Base-by-base conservation (phyloP, 2,113 vertebrate genomes). In the Eleginops maclovinus region DNA sequence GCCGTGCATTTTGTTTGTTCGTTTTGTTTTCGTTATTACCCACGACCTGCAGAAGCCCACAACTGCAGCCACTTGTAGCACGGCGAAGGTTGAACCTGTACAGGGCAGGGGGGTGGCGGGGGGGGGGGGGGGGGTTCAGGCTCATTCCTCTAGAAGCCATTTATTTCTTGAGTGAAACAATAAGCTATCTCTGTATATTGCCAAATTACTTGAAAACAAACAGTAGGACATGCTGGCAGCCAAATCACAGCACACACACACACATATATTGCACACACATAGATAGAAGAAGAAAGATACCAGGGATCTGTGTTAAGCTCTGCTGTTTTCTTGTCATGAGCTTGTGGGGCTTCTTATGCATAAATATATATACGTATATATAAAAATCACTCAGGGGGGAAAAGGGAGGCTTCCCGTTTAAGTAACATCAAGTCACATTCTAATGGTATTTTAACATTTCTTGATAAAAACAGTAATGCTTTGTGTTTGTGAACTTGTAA, bases 161-260 rank as follows among this genome's bases (percentile, higher is more conserved):
- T 91, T 87, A 67, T 93, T 94, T 93, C 91, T 93, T 84, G 87
- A 93, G 90, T 87, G 83, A 91, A 93, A 93, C 84, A 91, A 95
- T 95, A 95, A 95, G 95, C 95, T 95, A 94, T 93, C 90, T 94
- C 87, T 95, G 94, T 95, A 94, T 93, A 94, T 94, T 95, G 95
- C 94, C 95, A 95, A 95, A 95, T 94, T 94, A 95, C 95, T 95
- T 95, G 95, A 95, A 36, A 94, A 94, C 88, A 89, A 84, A 91
- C 90, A 91, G 89, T 93, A 94, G 93, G 88, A 94, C 89, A 94
- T 93, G 93, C 93, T 94, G 94, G 93, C 92, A 94, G 94, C 94
- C 94, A 95, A 95, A 93, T 91, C 88, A 90, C 86, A 86, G 67
- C 79, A 85, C 74, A 71, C 21, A 62, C 49, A 64, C 51, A 64